These are phyloP conservation scores for Polypterus bichir DNA, from an alignment of 2,113 vertebrate genomes.

Conservation along the genomic window DNA sequence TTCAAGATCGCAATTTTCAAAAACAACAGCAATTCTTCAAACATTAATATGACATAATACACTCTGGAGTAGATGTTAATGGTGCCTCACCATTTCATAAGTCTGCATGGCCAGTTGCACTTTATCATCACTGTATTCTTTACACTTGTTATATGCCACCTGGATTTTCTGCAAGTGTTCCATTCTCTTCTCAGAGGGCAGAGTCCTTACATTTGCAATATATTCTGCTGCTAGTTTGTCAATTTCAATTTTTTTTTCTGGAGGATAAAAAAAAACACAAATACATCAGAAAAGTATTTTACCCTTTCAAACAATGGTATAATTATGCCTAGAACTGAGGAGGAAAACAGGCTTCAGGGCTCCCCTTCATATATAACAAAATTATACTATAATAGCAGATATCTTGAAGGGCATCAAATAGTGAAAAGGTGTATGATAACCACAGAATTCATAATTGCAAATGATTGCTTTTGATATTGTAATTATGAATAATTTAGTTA, in stretches of 20 bases:
- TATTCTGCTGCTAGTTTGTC: conserved; percentile 83
- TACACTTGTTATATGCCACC: conserved; percentile 82
- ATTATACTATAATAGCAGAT: too few species aligned
- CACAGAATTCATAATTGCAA: too few species aligned
- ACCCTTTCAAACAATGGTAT: neutral
- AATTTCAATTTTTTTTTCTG: conserved; percentile 92
- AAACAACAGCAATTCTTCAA: too few species aligned
- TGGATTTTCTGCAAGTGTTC: conserved; percentile 89
- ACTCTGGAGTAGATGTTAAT: too few species aligned
- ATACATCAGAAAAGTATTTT: neutral
- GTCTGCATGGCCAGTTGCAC: conserved; percentile 98
- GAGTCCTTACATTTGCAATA: conserved; percentile 65
- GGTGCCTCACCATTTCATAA: conserved; percentile 82
- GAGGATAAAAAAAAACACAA: neutral
- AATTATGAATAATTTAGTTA: too few species aligned
- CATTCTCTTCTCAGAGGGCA: conserved; percentile 69
- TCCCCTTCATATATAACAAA: neutral
- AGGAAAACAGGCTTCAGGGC: neutral
- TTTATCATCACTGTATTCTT: conserved; percentile 93
- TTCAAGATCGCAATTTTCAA: too few species aligned
- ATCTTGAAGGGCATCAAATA: too few species aligned
- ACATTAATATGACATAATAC: too few species aligned
- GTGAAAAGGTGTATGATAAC: too few species aligned
- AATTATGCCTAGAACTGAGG: neutral
- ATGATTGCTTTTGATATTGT: too few species aligned